Evolutionary conservation across 1,140 invertebrate species (phyloP).

Genomic region (Lethocerus indicus): DNA sequence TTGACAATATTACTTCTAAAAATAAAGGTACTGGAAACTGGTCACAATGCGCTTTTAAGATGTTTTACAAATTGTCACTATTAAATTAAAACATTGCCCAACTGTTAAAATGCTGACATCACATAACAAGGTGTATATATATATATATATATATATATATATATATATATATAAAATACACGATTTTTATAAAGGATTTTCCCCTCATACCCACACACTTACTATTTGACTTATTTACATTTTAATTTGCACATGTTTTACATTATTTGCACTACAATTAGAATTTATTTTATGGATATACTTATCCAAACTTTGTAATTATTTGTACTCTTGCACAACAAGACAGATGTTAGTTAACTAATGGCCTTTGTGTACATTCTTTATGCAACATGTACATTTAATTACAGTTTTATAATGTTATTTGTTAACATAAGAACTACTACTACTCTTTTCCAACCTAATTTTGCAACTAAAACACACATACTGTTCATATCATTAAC

Average conservation of each 20-base stretch:
- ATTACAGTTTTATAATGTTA: too few relatives aligned
- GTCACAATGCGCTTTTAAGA: too few relatives aligned
- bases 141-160: too few relatives aligned
- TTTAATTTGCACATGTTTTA: constrained; percentile 3
- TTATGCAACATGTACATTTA: constrained; percentile 3
- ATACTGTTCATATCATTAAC: too few relatives aligned
- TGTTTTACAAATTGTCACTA: too few relatives aligned
- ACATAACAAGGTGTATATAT: too few relatives aligned
- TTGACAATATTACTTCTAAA: too few relatives aligned
- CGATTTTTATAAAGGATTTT: too few relatives aligned
- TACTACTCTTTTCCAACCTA: constrained; percentile 1
- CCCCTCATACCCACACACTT: constrained; percentile 2
- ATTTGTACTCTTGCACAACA: constrained; percentile 4
- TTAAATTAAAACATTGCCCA: too few relatives aligned
- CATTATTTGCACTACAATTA: constrained; percentile 1
- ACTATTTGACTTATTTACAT: constrained; percentile 5
- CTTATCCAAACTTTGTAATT: constrained; percentile 1
- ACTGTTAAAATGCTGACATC: too few relatives aligned
- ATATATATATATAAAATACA: too few relatives aligned
- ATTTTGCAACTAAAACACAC: not conserved
- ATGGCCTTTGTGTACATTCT: constrained; percentile 3
- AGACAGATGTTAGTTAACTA: not conserved
- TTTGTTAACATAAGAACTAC: not conserved
- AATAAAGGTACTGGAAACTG: too few relatives aligned
- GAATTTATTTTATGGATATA: not conserved